Percentiles rank a stretch among this genome's conserved stretches.
Evolutionary conservation across 1,140 invertebrate genomes (phyloP).

Genomic region (Achatina immaculata): DNA sequence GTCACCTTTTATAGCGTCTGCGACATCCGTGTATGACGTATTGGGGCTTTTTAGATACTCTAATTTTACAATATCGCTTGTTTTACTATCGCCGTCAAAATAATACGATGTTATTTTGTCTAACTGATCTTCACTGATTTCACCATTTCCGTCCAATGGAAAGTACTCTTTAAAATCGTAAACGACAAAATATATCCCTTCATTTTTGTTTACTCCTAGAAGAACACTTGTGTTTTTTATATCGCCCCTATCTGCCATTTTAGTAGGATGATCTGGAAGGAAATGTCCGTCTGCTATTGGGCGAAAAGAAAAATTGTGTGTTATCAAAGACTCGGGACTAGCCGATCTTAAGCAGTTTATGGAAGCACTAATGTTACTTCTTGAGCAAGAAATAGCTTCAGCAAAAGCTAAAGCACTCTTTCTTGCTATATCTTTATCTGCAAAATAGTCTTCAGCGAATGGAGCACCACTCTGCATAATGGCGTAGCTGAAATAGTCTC

Average conservation of each 20-base stretch:
- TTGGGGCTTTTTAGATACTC: background rate
- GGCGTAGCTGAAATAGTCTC: conserved; percentile 86
- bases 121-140: conserved; percentile 46
- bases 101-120: conserved; percentile 33
- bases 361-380: conserved; percentile 72
- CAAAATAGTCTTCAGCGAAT: conserved; percentile 89
- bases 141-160: conserved; percentile 21
- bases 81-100: conserved; percentile 71
- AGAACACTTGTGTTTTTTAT: conserved; percentile 93
- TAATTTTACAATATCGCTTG: conserved; percentile 74
- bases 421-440: conserved; percentile 83
- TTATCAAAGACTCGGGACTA: conserved; percentile 76
- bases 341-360: conserved; percentile 82
- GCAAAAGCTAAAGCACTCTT: conserved; percentile 74
- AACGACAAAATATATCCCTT: conserved; percentile 70
- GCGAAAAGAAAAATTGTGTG: conserved; percentile 83
- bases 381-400: conserved; percentile 42
- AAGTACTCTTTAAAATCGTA: conserved; percentile 47
- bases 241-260: conserved; percentile 82
- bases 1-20: conserved; percentile 49
- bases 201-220: conserved; percentile 93
- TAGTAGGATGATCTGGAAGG: conserved; percentile 84
- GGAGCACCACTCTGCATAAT: conserved; percentile 75
- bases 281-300: conserved; percentile 94
- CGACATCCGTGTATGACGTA: conserved; percentile 35